phyloP scores from a whole-genome alignment of 2,888 invertebrate genomes.

The Dysmachus trigonus region DNA sequence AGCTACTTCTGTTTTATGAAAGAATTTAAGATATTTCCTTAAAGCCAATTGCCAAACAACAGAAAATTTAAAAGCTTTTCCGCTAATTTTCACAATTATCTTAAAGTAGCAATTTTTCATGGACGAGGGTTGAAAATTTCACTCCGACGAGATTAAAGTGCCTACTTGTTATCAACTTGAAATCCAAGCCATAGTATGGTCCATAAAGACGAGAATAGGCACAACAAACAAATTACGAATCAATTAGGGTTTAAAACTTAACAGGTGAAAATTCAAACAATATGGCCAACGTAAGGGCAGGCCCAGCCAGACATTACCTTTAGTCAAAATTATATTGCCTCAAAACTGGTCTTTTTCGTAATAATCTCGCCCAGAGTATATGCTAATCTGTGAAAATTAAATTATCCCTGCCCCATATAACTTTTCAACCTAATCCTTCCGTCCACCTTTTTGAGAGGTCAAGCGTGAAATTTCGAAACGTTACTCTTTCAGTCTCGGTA shows the following conservation, averaged over 20 bases:
- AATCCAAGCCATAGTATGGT: background rate
- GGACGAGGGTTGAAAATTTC: background rate
- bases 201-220: background rate
- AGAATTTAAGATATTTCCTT: background rate
- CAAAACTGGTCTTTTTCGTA: background rate
- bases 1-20: background rate
- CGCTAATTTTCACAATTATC: background rate
- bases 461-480: background rate
- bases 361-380: background rate
- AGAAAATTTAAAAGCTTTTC: background rate
- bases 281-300: background rate
- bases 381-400: constrained; percentile 13
- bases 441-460: background rate
- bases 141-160: background rate
- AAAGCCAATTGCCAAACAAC: background rate
- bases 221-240: background rate
- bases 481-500: background rate
- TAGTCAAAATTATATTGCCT: background rate
- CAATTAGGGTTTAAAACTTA: background rate
- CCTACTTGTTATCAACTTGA: background rate
- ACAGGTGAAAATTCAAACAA: background rate
- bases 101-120: background rate
- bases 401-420: constrained; percentile 8
- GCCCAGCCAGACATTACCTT: background rate
- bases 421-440: background rate